Evolutionary conservation across 2,113 vertebrate genomes (phyloP), one percentile per base, ranked within the genome.

Genomic region (Ameiurus melas): DNA sequence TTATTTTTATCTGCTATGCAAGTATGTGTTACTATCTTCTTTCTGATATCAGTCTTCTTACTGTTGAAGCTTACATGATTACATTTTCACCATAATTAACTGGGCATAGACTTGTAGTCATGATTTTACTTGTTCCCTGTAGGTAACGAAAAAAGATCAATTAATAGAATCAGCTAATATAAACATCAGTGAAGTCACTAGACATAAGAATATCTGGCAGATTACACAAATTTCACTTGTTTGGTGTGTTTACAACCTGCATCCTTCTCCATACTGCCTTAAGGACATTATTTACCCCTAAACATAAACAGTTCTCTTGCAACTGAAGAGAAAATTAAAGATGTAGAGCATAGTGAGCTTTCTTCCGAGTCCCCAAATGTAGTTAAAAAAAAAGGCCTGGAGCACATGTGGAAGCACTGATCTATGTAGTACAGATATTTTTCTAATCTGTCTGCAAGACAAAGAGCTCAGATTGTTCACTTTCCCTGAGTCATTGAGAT

Each of bases 261-360:
- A 39, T 30, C 60, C 19, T 66, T 43, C 51, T 88, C 86, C 92
- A n/a, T 90, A 87, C 89, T 85, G 84, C 86, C 88, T 89, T 88
- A 16, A 92, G 93, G 93, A 87, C 53, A 93, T 89, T 95, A 93
- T 96, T 95, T 96, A 95, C 92, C 92, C 93, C 30, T 91, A 94
- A 95, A 96, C 94, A 96, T 27, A 90, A 92, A 93, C 93, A 95
- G 93, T 93, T 94, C 92, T 27, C 87, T 93, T 94, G 92, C 94
- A 94, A 93, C 92, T 58, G 43, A 86, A 90, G 14, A 20, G 60
- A 73, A 85, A 87, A 66, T n/a, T 57, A 55, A 53, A 81, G 30
- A 81, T 53, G 30, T 79, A 71, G 86, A 84, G 57, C 84, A 94
- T 85, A 91, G 62, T 89, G 43, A 90, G 58, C 13, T 47, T 86